Evolutionary conservation across 2,888 invertebrate species (phyloP).

Genomic region (Zygothrica quintamaculata): DNA sequence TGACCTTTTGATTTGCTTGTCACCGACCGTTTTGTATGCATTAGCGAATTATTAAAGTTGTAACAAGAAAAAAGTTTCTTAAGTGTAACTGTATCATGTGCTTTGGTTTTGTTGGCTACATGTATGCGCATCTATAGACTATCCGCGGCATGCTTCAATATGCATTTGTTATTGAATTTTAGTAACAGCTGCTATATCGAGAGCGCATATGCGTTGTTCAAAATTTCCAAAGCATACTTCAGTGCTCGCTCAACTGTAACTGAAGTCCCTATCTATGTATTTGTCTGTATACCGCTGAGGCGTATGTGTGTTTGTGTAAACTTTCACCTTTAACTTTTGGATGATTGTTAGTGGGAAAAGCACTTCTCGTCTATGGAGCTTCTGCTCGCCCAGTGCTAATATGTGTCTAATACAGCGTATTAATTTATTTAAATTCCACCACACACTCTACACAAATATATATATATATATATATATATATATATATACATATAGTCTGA

Average conservation of each 20-base stretch:
- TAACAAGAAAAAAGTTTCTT: conserved; percentile 21
- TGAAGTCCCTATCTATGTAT: conserved; percentile 38
- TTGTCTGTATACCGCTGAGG: too few species aligned
- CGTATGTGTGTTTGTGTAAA: conserved; percentile 36
- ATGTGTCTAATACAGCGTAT: conserved; percentile 76
- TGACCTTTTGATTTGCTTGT: too few species aligned
- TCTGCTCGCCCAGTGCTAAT: conserved; percentile 58
- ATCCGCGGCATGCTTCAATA: conserved; percentile 44
- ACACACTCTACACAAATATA: conserved; percentile 33
- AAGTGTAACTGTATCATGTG: not conserved
- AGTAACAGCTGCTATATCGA: conserved; percentile 48
- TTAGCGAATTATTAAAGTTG: conserved; percentile 47
- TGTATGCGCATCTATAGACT: conserved; percentile 27
- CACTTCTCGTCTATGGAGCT: conserved; percentile 25
- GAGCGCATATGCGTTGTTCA: conserved; percentile 22
- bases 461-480: not conserved
- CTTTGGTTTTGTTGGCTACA: not conserved
- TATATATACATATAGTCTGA: conserved; percentile 6
- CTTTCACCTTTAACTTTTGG: conserved; percentile 72
- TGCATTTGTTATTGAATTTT: conserved; percentile 66
- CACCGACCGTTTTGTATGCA: conserved; percentile 3
- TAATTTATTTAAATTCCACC: conserved; percentile 75
- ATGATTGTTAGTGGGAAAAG: conserved; percentile 59
- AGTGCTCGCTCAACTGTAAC: conserved; percentile 54
- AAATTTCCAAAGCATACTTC: conserved; percentile 33